Conservation (phyloP, 2,797 vertebrate species). For the Danio aesculapii region DNA sequence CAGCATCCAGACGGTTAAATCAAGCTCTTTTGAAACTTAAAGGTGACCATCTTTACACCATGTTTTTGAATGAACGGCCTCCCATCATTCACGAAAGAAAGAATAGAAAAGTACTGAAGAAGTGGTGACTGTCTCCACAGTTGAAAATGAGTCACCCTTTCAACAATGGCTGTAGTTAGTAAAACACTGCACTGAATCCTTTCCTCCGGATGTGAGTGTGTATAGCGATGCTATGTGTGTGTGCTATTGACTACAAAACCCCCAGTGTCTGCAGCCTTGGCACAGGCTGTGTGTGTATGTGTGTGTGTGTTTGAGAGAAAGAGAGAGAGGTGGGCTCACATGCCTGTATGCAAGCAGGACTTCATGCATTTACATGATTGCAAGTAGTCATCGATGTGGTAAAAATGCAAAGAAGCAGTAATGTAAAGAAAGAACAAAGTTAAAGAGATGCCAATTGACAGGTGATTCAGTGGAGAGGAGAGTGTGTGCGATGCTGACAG, state of each 20-base stretch:
- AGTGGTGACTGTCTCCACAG: slow-evolving; percentile 47
- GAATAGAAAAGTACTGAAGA: slow-evolving; percentile 31
- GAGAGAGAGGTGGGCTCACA: slow-evolving; percentile 49
- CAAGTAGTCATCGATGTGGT: neutral
- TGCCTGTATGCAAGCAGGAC: slow-evolving; percentile 28
- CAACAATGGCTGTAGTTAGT: slow-evolving; percentile 81
- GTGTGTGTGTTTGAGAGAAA: slow-evolving; percentile 18
- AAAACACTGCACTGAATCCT: slow-evolving; percentile 79
- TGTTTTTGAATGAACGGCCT: slow-evolving; percentile 16
- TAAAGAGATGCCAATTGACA: neutral
- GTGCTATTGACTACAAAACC: slow-evolving; percentile 81
- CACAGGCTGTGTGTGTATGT: slow-evolving; percentile 40
- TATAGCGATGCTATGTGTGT: slow-evolving; percentile 51
- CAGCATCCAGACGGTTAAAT: neutral
- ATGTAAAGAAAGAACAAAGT: neutral
- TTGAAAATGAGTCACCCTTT: slow-evolving; percentile 52
- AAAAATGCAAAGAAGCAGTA: neutral
- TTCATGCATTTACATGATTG: neutral
- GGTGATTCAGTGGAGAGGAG: slow-evolving; percentile 23
- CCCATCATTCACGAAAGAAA: slow-evolving; percentile 44
- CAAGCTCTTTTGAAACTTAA: slow-evolving; percentile 2
- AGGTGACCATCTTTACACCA: slow-evolving; percentile 4
- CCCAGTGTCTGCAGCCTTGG: slow-evolving; percentile 74
- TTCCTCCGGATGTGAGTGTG: slow-evolving; percentile 81
- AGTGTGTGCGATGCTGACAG: slow-evolving; percentile 72